These are phyloP conservation scores for Sphecodes monilicornis DNA, from an alignment of 2,888 invertebrate genomes.

Conservation along the genomic window DNA sequence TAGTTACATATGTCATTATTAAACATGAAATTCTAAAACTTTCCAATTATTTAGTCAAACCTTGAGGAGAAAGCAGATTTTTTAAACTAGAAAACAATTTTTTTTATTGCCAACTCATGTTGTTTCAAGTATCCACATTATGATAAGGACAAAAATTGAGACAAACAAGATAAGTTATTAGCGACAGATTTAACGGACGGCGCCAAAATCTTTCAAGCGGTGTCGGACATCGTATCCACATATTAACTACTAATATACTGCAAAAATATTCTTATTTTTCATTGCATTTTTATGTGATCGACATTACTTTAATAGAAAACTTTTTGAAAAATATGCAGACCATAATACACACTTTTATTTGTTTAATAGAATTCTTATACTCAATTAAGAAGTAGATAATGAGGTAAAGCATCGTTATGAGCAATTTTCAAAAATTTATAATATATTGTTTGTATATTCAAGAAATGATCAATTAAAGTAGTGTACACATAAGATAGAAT, in stretches of 20 bases:
- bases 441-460: neutral
- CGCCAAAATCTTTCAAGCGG: neutral
- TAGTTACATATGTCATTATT: neutral
- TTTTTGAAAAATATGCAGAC: neutral
- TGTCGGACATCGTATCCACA: neutral
- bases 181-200: neutral
- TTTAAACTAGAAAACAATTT: neutral
- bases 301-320: neutral
- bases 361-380: neutral
- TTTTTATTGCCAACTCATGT: neutral
- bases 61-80: neutral
- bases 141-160: neutral
- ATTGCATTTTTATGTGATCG: neutral
- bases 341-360: neutral
- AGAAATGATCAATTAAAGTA: slow-evolving; percentile 26
- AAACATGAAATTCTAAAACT: neutral
- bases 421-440: slow-evolving; percentile 13
- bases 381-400: slow-evolving; percentile 23
- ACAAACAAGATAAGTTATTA: neutral
- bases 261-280: neutral
- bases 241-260: neutral
- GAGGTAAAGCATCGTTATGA: slow-evolving; percentile 17
- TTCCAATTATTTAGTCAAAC: neutral
- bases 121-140: neutral
- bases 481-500: slow-evolving; percentile 49